These are phyloP conservation scores for Anser cygnoides DNA, from an alignment of 2,113 vertebrate species.

Conservation along the genomic window DNA sequence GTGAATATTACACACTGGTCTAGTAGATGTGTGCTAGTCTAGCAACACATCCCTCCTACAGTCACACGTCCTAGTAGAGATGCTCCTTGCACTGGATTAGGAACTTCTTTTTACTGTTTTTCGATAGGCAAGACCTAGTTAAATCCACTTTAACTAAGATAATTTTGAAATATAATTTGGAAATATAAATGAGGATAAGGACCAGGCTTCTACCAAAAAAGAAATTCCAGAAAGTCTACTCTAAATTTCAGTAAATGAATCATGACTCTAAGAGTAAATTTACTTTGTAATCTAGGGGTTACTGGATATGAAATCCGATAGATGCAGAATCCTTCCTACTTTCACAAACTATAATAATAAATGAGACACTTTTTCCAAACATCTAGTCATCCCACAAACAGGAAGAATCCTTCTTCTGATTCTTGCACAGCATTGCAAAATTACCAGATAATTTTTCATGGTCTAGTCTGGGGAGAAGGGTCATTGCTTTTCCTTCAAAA, in stretches of 20 bases:
- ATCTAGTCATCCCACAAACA: not conserved
- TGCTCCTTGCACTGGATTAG: not conserved
- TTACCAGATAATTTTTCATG: not conserved
- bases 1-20: not conserved
- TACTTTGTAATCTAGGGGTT: not conserved
- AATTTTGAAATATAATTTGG: not conserved
- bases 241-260: not conserved
- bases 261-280: not conserved
- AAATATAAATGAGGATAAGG: not conserved
- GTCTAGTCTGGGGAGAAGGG: fast-evolving
- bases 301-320: not conserved
- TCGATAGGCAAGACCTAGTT: not conserved
- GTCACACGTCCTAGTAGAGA: not conserved
- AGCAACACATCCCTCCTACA: not conserved
- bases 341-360: not conserved
- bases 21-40: not conserved
- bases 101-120: not conserved
- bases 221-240: not conserved
- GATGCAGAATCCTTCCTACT: not conserved
- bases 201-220: not conserved
- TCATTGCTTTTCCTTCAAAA: not conserved
- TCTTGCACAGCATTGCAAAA: not conserved
- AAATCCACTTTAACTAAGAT: not conserved
- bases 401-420: not conserved
- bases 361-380: not conserved